phyloP scores from a whole-genome alignment of 2,888 invertebrate genomes.

The Gandaritis pyraliata region DNA sequence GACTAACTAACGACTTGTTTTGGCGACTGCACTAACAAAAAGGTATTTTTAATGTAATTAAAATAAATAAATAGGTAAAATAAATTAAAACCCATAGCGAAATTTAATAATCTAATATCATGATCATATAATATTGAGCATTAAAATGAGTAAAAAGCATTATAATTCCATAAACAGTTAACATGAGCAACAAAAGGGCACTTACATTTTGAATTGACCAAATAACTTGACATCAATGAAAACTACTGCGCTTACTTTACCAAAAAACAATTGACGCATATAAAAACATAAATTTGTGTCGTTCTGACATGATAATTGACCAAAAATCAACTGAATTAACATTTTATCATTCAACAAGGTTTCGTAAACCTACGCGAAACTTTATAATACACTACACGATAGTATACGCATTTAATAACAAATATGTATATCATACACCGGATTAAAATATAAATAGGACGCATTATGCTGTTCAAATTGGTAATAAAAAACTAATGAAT shows the following conservation, averaged over 20 bases:
- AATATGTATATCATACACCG: slow-evolving; percentile 64
- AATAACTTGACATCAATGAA: slow-evolving; percentile 68
- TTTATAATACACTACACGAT: slow-evolving; percentile 48
- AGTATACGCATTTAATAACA: slow-evolving; percentile 71
- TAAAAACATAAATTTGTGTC: slow-evolving; percentile 64
- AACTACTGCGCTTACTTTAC: slow-evolving; percentile 55
- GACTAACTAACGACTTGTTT: slow-evolving; percentile 12
- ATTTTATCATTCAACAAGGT: slow-evolving; percentile 67
- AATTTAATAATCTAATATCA: slow-evolving; percentile 76
- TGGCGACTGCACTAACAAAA: slow-evolving; percentile 34
- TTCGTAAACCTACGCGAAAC: slow-evolving; percentile 66
- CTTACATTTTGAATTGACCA: slow-evolving; percentile 75
- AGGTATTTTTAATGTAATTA: slow-evolving; percentile 46
- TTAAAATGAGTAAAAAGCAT: slow-evolving; percentile 77
- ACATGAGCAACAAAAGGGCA: slow-evolving; percentile 77
- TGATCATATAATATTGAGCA: slow-evolving; percentile 80
- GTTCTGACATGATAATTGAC: slow-evolving; percentile 76
- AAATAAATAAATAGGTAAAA: slow-evolving; percentile 63
- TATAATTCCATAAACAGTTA: slow-evolving; percentile 59
- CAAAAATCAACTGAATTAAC: slow-evolving; percentile 75
- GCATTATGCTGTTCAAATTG: slow-evolving; percentile 52
- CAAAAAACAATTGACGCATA: slow-evolving; percentile 74
- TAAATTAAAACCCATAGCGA: slow-evolving; percentile 68
- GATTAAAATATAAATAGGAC: slow-evolving; percentile 57
- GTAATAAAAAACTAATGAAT: slow-evolving; percentile 52